A percentile compares a stretch with the other conserved stretches of the same genome.
Evolutionary conservation across 2,113 vertebrate species (phyloP).

Genomic region (Catharus bicknelli): DNA sequence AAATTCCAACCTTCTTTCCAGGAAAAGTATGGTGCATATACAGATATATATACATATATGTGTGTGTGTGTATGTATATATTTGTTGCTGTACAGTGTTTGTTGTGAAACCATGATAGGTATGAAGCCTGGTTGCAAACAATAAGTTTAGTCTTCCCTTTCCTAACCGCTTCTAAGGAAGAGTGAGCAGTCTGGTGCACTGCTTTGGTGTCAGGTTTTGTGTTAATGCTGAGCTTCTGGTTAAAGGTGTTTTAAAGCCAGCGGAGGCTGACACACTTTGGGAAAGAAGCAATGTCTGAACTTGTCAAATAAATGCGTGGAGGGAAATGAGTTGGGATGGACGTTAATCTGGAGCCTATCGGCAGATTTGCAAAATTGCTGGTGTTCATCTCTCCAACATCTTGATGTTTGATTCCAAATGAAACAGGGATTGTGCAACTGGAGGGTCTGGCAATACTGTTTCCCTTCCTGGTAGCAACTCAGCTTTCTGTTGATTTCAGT

Average conservation of each 20-base stretch:
- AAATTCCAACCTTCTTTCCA: neutral
- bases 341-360: neutral
- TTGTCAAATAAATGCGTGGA: neutral
- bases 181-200: neutral
- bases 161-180: neutral
- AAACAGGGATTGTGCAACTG: neutral
- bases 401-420: neutral
- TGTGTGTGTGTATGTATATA: too few species aligned
- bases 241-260: neutral
- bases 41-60: too few species aligned
- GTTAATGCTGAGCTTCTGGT: neutral
- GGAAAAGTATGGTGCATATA: neutral
- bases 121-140: neutral
- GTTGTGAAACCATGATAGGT: neutral
- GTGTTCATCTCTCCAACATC: neutral
- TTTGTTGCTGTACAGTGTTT: neutral
- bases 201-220: neutral
- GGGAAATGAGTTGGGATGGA: neutral
- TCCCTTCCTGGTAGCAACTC: neutral
- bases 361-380: neutral
- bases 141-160: neutral
- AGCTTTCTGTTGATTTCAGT: neutral
- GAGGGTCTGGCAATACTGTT: fast-evolving
- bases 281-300: neutral
- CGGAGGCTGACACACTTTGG: neutral